Percentiles rank a stretch among this genome's conserved stretches.
phyloP scores from a whole-genome alignment of 23 tunicate species.

The Styela clava region DNA sequence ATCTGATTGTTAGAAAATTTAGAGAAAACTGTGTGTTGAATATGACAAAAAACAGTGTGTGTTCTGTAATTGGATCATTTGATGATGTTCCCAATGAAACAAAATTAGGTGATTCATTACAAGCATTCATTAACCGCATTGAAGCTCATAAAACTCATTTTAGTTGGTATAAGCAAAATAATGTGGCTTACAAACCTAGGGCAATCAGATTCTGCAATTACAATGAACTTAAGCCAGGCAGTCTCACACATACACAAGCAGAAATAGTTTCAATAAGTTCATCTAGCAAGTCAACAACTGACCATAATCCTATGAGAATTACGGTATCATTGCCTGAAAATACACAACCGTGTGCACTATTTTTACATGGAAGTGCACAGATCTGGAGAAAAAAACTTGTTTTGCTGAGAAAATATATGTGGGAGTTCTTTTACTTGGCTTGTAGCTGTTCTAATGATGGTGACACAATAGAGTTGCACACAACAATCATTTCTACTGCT shows the following conservation, averaged over 20 bases:
- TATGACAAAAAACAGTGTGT: not conserved
- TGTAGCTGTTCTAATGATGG: slow-evolving; percentile 18
- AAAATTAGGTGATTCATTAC: not conserved
- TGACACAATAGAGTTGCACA: slow-evolving; percentile 38
- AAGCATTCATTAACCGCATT: too few species aligned
- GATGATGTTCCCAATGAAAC: not conserved
- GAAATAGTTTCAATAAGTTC: not conserved
- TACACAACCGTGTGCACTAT: not conserved
- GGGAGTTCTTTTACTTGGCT: slow-evolving; percentile 48
- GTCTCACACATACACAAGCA: not conserved
- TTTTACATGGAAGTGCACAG: slow-evolving; percentile 53
- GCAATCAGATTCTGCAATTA: not conserved
- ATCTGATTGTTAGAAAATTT: not conserved
- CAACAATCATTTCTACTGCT: slow-evolving; percentile 49
- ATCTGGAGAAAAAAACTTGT: slow-evolving; percentile 27
- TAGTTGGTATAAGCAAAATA: not conserved
- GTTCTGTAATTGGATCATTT: not conserved
- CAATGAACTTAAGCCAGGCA: not conserved
- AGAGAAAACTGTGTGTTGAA: not conserved
- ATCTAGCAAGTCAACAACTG: not conserved
- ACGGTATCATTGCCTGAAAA: not conserved
- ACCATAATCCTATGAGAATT: not conserved
- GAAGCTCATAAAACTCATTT: too few species aligned
- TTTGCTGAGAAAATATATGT: slow-evolving; percentile 18
- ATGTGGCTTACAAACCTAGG: not conserved